A percentile compares a stretch with the other conserved stretches of the same genome.
Evolutionary conservation across 2,888 invertebrate species (phyloP).

Genomic region (Pseudoips prasinana): DNA sequence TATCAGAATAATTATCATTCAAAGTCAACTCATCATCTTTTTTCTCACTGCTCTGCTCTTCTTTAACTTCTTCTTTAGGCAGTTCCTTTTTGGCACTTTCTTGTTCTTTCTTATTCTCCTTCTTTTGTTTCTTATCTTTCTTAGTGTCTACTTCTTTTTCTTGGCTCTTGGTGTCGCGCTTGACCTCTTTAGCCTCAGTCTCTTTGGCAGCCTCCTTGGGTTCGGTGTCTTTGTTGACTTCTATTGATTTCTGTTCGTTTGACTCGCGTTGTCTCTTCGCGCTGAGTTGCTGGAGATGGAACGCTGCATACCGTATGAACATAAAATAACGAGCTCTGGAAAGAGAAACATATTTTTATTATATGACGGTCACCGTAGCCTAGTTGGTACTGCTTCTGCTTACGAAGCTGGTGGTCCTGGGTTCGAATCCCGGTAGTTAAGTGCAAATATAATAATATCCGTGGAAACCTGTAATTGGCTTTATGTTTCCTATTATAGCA

Average conservation of each 20-base stretch:
- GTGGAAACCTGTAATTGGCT: too few relatives aligned
- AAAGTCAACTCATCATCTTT: constrained; percentile 62
- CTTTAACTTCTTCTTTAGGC: constrained; percentile 38
- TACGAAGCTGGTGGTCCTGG: too few relatives aligned
- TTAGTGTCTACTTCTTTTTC: constrained; percentile 53
- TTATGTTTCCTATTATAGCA: too few relatives aligned
- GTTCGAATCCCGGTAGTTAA: too few relatives aligned
- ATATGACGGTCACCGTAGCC: too few relatives aligned
- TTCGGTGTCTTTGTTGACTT: constrained; percentile 62
- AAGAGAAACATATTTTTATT: too few relatives aligned
- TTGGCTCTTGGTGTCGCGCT: constrained; percentile 42
- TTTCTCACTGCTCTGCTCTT: constrained; percentile 44
- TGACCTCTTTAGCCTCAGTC: constrained; percentile 43
- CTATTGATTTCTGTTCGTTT: constrained; percentile 62
- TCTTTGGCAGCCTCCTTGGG: constrained; percentile 53
- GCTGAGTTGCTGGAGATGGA: constrained; percentile 95
- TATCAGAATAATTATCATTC: constrained; percentile 75
- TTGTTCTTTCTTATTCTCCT: constrained; percentile 27
- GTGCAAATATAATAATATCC: too few relatives aligned
- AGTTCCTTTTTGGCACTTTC: constrained; percentile 56
- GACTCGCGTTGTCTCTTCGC: constrained; percentile 82
- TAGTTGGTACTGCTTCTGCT: too few relatives aligned
- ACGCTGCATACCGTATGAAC: constrained; percentile 97
- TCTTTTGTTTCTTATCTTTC: constrained; percentile 61
- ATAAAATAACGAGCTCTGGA: constrained; percentile 92